Percentiles rank a stretch among this genome's conserved stretches.
Evolutionary conservation across 2,888 invertebrate species (phyloP).

Genomic region (Oasisia sp.): DNA sequence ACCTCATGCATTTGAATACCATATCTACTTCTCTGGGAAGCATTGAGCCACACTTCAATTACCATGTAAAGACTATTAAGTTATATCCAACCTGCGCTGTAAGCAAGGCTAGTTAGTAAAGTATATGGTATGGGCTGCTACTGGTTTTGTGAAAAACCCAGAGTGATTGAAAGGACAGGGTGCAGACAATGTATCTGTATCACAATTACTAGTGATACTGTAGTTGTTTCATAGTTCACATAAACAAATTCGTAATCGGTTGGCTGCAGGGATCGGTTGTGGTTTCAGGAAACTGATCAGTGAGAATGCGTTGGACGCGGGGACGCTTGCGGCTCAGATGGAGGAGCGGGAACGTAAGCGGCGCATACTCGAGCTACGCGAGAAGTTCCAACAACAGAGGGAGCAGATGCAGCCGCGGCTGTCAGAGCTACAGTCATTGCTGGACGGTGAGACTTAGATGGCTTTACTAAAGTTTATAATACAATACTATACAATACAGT

Average conservation of each 20-base stretch:
- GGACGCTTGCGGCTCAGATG: slow-evolving; percentile 89
- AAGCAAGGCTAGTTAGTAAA: too few relatives aligned
- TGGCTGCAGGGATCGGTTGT: neutral
- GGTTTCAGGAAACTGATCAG: slow-evolving; percentile 85
- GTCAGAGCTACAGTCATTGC: slow-evolving; percentile 60
- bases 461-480: too few relatives aligned
- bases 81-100: too few relatives aligned
- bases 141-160: neutral
- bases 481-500: too few relatives aligned
- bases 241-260: neutral
- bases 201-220: neutral
- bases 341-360: slow-evolving; percentile 83
- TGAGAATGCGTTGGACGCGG: slow-evolving; percentile 90
- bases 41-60: too few relatives aligned
- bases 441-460: slow-evolving; percentile 51
- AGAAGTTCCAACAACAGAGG: slow-evolving; percentile 17
- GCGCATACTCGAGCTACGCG: slow-evolving; percentile 61
- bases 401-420: slow-evolving; percentile 20
- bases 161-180: neutral
- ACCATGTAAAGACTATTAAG: too few relatives aligned
- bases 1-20: too few relatives aligned
- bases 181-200: neutral
- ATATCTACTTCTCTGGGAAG: too few relatives aligned
- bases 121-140: too few relatives aligned
- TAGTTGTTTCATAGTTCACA: neutral